Base-by-base conservation (phyloP, 37 sponge, comb jelly and placozoan species). In the Diacarnus erythraeanus region DNA sequence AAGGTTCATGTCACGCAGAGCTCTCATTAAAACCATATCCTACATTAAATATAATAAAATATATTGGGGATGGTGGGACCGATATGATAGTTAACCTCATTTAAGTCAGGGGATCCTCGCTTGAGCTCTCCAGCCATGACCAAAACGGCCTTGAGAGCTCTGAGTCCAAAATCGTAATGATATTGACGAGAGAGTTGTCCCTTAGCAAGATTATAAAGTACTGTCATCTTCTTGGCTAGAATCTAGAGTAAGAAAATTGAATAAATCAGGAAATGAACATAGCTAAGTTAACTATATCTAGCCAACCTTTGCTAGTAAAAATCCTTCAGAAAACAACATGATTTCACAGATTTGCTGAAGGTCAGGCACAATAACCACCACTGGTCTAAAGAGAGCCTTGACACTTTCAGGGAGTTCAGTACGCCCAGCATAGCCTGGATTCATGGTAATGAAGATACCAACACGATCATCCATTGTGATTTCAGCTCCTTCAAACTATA, bases 121-220 rank as follows among this genome's bases (percentile, higher is more conserved):
- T 98, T 98, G 12, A 98, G 87, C 66, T 98, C 99, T 20, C 99
- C 99, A 71, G 99, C 99, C 99, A 98, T 98, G 72, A 98, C 99
- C 74, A 98, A 83, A 36, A 98, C 99, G 74, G 99, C 99, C 79
- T 98, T 98, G 80, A 98, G 91, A 42, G 99, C 99, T 41, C 99
- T 85, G 33, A 98, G 86, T 29, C 99, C 99, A 91, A 98, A 98
- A 82, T 98, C 99, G 77, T 98, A 98, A 72, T 98, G 99, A 83
- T 96, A 91, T 77, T 98, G 99, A 23, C 89, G 70, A 10, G 97
- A 96, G 38, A 98, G 91, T 84, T 98, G 99, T 47, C 88, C 99
- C 78, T 91, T 76, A 22, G 99, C 97, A 0, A 98, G 86, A 72
- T 93, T 96, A 82, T 98, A 98, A 38, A 98, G 83, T 30, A 98